Evolutionary conservation across 2,888 invertebrate species (phyloP), one percentile per base, ranked within the genome.

Genomic region (Himalopsyche japonica): DNA sequence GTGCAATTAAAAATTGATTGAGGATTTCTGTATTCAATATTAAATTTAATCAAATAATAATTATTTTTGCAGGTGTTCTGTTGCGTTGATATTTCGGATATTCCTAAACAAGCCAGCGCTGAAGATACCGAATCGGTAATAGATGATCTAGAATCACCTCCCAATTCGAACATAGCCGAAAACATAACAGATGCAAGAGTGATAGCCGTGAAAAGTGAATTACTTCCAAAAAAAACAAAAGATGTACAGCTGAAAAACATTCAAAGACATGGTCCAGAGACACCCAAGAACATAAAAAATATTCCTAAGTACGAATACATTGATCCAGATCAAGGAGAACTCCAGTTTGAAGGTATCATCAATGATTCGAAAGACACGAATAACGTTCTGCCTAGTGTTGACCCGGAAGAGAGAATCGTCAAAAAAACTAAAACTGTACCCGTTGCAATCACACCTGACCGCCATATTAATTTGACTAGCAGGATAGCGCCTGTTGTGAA

Each of bases 311-410:
- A 37, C 48, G 70, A 82, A 20, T 79, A 43, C n/a, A 76, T 81
- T n/a, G 20, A 32, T 8, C 20, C 80, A 8, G 84, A 86, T 20
- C 82, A 86, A 30, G 80, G 49, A 4, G 86, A 86, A 43, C 76
- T 37, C 30, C 70, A 79, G 49, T 81, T 64, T 8, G 86, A 85
- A 20, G 82, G 83, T 4, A 79, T 57, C 6, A 79, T 83, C 3
- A 82, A 80, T 24, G 85, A 86, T 30, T 84, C 86, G 3, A 86
- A 87, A 80, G 85, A 86, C 57, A 83, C 83, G 1, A 85, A 86
- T 20, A 87, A 86, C 57, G 83, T 85, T 7, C 47, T 85, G 37
- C 84, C 86, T 12, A 86, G 82, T 32, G 79, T 43, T 27, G 80
- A 48, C 32, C 20, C 77, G 18, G 79, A 84, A 77, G 47, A 81